Evolutionary conservation across 2,888 invertebrate genomes (phyloP), one percentile per base, ranked within the genome.

Genomic region (Conus canariensis): DNA sequence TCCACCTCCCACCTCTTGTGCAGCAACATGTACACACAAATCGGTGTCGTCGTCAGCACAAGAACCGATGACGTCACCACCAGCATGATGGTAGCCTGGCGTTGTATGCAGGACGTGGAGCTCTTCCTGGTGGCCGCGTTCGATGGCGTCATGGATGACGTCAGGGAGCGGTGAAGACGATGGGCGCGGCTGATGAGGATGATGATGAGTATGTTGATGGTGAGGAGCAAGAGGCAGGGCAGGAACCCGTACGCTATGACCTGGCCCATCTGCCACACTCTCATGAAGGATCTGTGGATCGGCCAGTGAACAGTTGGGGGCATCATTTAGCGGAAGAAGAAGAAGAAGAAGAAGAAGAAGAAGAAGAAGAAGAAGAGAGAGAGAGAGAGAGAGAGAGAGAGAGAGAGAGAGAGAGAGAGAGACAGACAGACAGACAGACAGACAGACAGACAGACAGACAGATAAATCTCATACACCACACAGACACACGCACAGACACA

Each of bases 1-100:
- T 5, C n/a, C 14, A 83, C 83, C 22, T 74, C 45, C 89, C 89
- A 89, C 89, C 59, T 85, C 85, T 70, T 67, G 85, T 85, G 89
- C 22, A 89, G 58, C 85, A 89, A 56, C 25, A 89, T 85, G 89
- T 89, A 89, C 25, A 89, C 89, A 22, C 89, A 89, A 16, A 85
- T 56, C 16, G 89, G 89, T 14, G 89, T 89, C 19, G 89, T 89
- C 59, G 89, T 89, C 59, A 89, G 85, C 58, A 89, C 74, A 2
- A 89, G 85, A 45, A 85, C 74, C 5, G 85, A 58, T 25, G 89
- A 89, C 25, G 89, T 89, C 58, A 89, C 89, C 58, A 85, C 58
- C 74, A 89, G 85, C 89, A 89, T n/a, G 85, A 89, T 74, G 58
- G 89, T 89, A 58, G 85, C 89, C 59, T 89, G 89, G 14, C 85